Conservation (phyloP, 2,888 invertebrate genomes). For the Baccha elongata region DNA sequence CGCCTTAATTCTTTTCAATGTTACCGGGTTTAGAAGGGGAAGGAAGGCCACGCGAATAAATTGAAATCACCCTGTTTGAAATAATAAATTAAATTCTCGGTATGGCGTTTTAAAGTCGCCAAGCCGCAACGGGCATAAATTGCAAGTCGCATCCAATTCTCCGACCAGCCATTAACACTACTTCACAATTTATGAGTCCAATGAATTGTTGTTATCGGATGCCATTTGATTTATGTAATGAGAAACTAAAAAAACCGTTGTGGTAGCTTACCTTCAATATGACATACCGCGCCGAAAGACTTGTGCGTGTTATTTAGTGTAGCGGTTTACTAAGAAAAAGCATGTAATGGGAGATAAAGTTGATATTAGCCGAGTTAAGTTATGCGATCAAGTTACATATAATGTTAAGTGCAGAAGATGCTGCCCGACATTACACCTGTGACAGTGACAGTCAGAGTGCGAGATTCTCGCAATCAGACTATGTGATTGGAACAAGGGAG, state of each 20-base stretch:
- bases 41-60: conserved; percentile 54
- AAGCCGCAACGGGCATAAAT: conserved; percentile 26
- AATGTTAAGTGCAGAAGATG: conserved; percentile 42
- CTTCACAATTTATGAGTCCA: conserved; percentile 36
- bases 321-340: conserved; percentile 30
- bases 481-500: conserved; percentile 28
- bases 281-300: neutral
- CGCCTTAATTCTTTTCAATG: conserved; percentile 55
- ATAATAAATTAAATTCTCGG: conserved; percentile 38
- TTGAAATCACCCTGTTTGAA: conserved; percentile 46
- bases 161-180: conserved; percentile 7
- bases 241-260: conserved; percentile 53
- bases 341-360: conserved; percentile 21
- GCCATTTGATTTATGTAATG: conserved; percentile 55
- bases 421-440: conserved; percentile 50
- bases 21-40: conserved; percentile 8
- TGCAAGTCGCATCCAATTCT: conserved; percentile 34
- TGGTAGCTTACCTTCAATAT: conserved; percentile 53
- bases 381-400: conserved; percentile 52
- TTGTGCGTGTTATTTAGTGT: neutral
- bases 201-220: conserved; percentile 49
- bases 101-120: conserved; percentile 10
- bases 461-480: no score
- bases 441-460: conserved; percentile 11
- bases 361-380: conserved; percentile 60